Evolutionary conservation across 2,113 vertebrate species (phyloP), one percentile per base, ranked within the genome.

Genomic region (Anolis sagrei): DNA sequence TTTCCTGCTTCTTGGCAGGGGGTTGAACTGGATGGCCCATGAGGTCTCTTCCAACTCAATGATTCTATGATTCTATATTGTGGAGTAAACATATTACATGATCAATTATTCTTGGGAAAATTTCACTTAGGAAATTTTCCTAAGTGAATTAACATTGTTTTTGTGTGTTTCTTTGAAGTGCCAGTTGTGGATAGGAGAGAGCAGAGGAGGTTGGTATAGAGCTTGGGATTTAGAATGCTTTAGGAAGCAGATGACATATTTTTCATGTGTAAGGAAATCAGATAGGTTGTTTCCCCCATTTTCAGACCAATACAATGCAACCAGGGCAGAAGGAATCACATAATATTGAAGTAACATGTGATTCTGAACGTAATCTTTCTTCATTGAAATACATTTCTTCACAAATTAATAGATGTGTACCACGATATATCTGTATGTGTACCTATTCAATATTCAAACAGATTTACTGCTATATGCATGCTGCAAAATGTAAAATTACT

Each of bases 401-500:
- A 69, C 21, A 62, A 62, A 34, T 86, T 80, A 62, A 34, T 80
- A 79, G 34, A n/a, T 44, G 36, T 54, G 58, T 76, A 49, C 39
- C 29, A 76, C 23, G 39, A 34, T 51, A 77, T 84, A 78, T 51
- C 5, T 68, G n/a, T n/a, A 23, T 61, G 72, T 72, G 39, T 74
- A 81, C 75, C 58, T 81, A 29, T 81, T 81, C 0, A 77, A 2
- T 27, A 51, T 0, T 84, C 44, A 82, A 4, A 36, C 76, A 34
- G 19, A 83, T 87, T 85, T 89, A 1, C 3, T 88, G 4, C 19
- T 66, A 66, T 89, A 78, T 32, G 85, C 23, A 34, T 49, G 4
- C 1, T 82, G 62, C 1, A 76, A 83, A 70, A 34, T 5, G 77
- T 70, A 89, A 81, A 64, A 70, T 39, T 4, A 51, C 6, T 89